Evolutionary conservation across 2,113 vertebrate genomes (phyloP).

Genomic region (Parus major): DNA sequence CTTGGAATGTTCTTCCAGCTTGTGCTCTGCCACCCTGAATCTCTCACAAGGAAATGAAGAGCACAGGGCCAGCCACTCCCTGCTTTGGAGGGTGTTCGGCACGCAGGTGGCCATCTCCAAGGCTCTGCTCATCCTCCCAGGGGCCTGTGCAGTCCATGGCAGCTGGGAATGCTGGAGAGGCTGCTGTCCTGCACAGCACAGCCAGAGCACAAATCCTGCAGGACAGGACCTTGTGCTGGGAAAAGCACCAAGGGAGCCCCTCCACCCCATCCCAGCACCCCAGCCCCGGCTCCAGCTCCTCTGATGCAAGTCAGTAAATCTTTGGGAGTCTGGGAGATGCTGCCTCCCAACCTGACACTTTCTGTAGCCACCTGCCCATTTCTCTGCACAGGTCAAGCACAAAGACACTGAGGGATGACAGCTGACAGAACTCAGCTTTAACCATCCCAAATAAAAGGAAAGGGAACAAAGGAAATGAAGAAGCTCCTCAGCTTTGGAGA

Average conservation of each 20-base stretch:
- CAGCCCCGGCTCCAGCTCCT: background rate
- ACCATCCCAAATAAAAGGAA: background rate
- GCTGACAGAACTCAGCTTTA: background rate
- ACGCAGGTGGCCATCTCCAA: background rate
- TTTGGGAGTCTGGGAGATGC: background rate
- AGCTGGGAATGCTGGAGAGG: too few species aligned
- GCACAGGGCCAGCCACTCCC: background rate
- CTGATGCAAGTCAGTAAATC: background rate
- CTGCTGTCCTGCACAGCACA: background rate
- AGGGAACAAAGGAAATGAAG: background rate
- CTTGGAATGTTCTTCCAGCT: constrained; percentile 32
- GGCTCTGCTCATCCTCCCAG: background rate
- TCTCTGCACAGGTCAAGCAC: background rate
- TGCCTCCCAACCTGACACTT: background rate
- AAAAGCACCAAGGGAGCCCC: background rate
- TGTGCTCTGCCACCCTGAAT: background rate
- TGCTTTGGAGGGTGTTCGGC: background rate
- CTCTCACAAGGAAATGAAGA: background rate
- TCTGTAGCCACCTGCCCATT: accelerated
- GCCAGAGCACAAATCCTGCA: background rate
- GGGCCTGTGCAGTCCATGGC: accelerated
- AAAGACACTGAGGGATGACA: background rate
- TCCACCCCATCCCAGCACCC: background rate
- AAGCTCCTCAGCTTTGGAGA: background rate
- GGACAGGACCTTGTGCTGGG: background rate